Base-by-base conservation (phyloP, 2,113 vertebrate species). In the Tyrannus savana region DNA sequence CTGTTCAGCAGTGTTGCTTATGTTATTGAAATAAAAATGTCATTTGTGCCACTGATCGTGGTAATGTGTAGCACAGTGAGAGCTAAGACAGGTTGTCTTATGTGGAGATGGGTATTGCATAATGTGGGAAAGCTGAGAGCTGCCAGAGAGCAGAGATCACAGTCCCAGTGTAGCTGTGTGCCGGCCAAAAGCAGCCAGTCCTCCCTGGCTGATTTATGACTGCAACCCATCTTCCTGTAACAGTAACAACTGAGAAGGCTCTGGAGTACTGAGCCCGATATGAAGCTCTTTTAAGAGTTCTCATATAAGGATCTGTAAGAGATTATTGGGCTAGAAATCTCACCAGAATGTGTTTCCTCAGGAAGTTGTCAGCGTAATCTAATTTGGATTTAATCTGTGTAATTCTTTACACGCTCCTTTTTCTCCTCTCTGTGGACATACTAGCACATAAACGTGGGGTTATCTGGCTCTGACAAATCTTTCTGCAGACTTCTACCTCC, bases 21-120 rank as follows among this genome's bases (percentile, higher is more conserved):
- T 89, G 53, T 90, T 90, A 67, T 56, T 94, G 88, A 89, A 97
- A 93, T 95, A 59, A 95, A 96, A 87, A 86, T 13, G n/a, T 84
- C 46, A 39, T 19, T 94, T 93, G 10, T 82, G 67, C 47, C 82
- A 33, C 88, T 95, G 92, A 64, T 96, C 76, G 96, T 90, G 47
- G 17, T 77, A 87, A 66, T 42, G 64, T 72, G 95, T 89, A 76
- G 73, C 55, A 58, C 47, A 59, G 19, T 50, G 53, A 80, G 41
- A 94, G 49, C 18, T 42, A 35, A 56, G 59, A 56, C 19, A 58
- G 50, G 37, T 74, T 85, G 66, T 91, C 52, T 37, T 64, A 17
- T 49, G 14, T 84, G 82, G 35, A 85, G 37, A 46, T 77, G 42
- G 39, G 62, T 77, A 46, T 28, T 81, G 8, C 2, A 5, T 62